Evolutionary conservation across 1,140 invertebrate genomes (phyloP).

Genomic region (Drosophila teissieri): DNA sequence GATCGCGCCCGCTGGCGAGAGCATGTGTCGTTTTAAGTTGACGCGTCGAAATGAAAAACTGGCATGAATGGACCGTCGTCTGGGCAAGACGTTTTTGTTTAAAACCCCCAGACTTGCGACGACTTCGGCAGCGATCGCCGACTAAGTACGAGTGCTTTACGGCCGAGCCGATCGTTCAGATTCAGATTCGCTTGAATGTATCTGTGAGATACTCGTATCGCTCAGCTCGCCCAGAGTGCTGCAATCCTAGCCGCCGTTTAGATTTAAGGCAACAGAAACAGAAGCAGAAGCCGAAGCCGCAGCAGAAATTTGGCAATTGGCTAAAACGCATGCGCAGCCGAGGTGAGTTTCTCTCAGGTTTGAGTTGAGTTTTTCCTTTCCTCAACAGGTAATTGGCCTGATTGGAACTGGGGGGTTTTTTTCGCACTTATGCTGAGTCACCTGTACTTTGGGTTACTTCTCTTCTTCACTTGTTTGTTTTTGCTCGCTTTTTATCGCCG

Average conservation of each 20-base stretch:
- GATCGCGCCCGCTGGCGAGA: constrained; percentile 63
- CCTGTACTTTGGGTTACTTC: constrained; percentile 24
- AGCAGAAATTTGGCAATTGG: constrained; percentile 55
- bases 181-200: constrained; percentile 21
- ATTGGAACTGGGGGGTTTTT: constrained; percentile 33
- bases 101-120: constrained; percentile 64
- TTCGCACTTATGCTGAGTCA: constrained; percentile 51
- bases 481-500: constrained; percentile 25
- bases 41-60: constrained; percentile 84
- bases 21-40: constrained; percentile 83
- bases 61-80: constrained; percentile 82
- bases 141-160: constrained; percentile 62
- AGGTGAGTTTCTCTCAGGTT: constrained; percentile 14
- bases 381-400: constrained; percentile 9
- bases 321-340: constrained; percentile 22
- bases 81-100: constrained; percentile 84
- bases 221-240: constrained; percentile 13
- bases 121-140: constrained; percentile 54
- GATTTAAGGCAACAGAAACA: constrained; percentile 12
- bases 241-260: constrained; percentile 56
- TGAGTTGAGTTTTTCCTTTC: constrained; percentile 54
- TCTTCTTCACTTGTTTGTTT: constrained; percentile 13
- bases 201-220: constrained; percentile 26
- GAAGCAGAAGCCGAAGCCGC: not conserved
- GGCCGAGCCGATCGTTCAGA: constrained; percentile 45